These are phyloP conservation scores for Mythimna ferrago DNA, from an alignment of 2,888 invertebrate species.

Conservation along the genomic window DNA sequence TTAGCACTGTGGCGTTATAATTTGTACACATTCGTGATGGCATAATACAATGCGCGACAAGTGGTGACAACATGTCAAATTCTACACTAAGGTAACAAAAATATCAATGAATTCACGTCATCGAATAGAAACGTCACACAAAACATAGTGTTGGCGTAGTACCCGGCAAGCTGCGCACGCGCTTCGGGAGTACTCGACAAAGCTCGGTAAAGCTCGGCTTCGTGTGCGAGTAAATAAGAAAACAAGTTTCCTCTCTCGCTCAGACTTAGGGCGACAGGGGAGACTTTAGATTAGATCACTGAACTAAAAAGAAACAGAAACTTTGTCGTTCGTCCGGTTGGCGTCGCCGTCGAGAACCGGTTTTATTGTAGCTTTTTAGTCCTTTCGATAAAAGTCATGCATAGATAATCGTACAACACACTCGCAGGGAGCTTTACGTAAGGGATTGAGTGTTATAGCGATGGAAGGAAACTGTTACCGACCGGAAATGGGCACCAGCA, in stretches of 20 bases:
- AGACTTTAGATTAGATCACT: constrained; percentile 84
- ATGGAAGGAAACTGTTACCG: constrained; percentile 86
- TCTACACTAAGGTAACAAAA: constrained; percentile 70
- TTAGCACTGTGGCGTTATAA: constrained; percentile 39
- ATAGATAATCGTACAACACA: constrained; percentile 82
- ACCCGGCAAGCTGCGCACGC: constrained; percentile 76
- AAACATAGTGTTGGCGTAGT: constrained; percentile 70
- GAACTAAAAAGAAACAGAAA: constrained; percentile 88
- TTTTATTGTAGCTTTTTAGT: constrained; percentile 83
- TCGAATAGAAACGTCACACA: constrained; percentile 76
- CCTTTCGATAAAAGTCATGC: constrained; percentile 84
- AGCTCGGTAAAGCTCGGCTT: constrained; percentile 76
- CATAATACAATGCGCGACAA: constrained; percentile 37
- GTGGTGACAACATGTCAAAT: constrained; percentile 49
- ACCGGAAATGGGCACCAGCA: constrained; percentile 84
- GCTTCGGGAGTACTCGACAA: constrained; percentile 77
- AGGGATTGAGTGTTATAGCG: constrained; percentile 71
- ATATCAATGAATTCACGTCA: constrained; percentile 86
- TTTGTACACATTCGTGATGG: constrained; percentile 33
- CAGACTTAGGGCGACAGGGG: constrained; percentile 70
- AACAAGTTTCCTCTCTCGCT: constrained; percentile 74
- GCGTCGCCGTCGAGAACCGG: constrained; percentile 80
- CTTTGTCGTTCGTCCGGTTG: constrained; percentile 80
- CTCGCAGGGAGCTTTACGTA: constrained; percentile 76
- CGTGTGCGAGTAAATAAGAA: constrained; percentile 68